Base-by-base conservation (phyloP, 2,888 invertebrate species). In the Tyria jacobaeae region DNA sequence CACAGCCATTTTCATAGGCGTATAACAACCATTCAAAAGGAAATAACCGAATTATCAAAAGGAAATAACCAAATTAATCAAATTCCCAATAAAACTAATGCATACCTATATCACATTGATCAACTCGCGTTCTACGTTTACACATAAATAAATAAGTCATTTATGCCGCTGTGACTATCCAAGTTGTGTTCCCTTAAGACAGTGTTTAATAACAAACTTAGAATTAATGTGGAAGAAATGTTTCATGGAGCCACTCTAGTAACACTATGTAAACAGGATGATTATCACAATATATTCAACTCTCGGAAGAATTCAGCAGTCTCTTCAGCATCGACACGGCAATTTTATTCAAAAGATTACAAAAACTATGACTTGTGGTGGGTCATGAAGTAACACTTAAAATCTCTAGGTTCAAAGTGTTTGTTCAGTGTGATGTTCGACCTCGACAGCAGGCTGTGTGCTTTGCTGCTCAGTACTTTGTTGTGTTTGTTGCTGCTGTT, bases 391-490 rank as follows among this genome's bases (percentile, higher is more conserved):
- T 57, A 74, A 77, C 64, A 65, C 61, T 73, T 73, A 76, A 74
- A 73, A 70, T 7, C 7, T 44, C 67, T 82, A 76, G 57, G 71
- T 85, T 92, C 90, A 92, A 75, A 93, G 88, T 48, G 87, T 68
- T 70, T 86, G 87, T 49, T 92, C 92, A 6, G 79, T 76, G 50
- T 84, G 87, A 59, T 87, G 86, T 71, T 92, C 91, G 12, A 88
- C 89, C 73, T 91, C 91, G 0, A 87, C 88, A 1, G 86, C 76
- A 0, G 90, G 70, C 63, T 87, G 89, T 27, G 86, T 67, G 60
- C 73, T 85, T 64, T 90, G 89, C 67, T 87, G 86, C 34, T 86
- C 86, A 58, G 63, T 78, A 55, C 73, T 79, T 64, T 83, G 83
- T 39, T 81, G 68, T 64, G 80, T 78, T 53, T 89, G 86, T 61